Percentiles rank a stretch among this genome's conserved stretches.
Evolutionary conservation across 2,888 invertebrate species (phyloP).

Genomic region (Catocala sponsa): DNA sequence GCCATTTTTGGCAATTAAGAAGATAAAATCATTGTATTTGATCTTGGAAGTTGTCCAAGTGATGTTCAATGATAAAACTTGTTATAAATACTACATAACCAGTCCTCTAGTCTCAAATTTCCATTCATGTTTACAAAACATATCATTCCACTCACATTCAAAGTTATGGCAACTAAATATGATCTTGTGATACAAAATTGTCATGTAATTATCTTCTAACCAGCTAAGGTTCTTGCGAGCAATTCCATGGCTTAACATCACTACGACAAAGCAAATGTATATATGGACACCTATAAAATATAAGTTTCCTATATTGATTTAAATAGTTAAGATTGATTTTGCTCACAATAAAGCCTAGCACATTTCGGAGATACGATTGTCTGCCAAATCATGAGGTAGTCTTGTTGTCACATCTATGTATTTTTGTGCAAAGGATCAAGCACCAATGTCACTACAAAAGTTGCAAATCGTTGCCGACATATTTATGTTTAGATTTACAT

Average conservation of each 20-base stretch:
- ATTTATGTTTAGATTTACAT: slow-evolving; percentile 39
- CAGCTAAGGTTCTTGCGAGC: slow-evolving; percentile 39
- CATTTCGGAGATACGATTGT: slow-evolving; percentile 59
- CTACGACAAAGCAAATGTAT: slow-evolving; percentile 5
- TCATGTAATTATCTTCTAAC: slow-evolving; percentile 40
- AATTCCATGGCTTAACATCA: slow-evolving; percentile 25
- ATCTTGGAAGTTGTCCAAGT: slow-evolving; percentile 16
- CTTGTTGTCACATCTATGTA: slow-evolving; percentile 64
- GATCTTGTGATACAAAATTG: slow-evolving; percentile 39
- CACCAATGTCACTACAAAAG: slow-evolving; percentile 60
- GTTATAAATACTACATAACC: slow-evolving; percentile 18
- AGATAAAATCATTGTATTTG: neutral
- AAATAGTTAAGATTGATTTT: slow-evolving; percentile 28
- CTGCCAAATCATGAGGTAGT: slow-evolving; percentile 85
- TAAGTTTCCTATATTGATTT: slow-evolving; percentile 9
- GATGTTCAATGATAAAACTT: slow-evolving; percentile 13
- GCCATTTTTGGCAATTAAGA: neutral
- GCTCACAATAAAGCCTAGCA: slow-evolving; percentile 37
- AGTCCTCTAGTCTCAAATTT: slow-evolving; percentile 2
- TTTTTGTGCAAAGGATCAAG: slow-evolving; percentile 68
- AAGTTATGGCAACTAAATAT: slow-evolving; percentile 45
- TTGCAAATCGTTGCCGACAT: slow-evolving; percentile 39
- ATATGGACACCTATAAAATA: slow-evolving; percentile 7
- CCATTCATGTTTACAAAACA: slow-evolving; percentile 21
- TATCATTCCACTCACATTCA: slow-evolving; percentile 43